Evolutionary conservation across 2,888 invertebrate species (phyloP).

Genomic region (Hyposoter didymator): DNA sequence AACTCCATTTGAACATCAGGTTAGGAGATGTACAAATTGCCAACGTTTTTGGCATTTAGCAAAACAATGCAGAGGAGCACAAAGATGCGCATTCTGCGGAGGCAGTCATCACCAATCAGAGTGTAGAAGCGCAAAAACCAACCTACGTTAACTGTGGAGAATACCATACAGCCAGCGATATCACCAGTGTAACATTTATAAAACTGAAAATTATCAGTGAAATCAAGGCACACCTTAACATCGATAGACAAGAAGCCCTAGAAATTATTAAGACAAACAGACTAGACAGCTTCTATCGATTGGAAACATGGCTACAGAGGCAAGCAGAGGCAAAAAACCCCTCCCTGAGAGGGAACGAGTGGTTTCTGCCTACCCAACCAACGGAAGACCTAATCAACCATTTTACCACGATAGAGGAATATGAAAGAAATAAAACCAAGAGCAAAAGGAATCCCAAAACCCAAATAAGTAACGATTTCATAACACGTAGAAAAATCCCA

Average conservation of each 20-base stretch:
- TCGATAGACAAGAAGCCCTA: background rate
- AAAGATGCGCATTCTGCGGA: conserved; percentile 26
- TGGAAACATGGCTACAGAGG: background rate
- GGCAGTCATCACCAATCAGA: background rate
- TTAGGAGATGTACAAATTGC: conserved; percentile 24
- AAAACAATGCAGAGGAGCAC: conserved; percentile 19
- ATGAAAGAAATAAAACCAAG: background rate
- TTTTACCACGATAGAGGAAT: background rate
- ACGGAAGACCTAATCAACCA: background rate
- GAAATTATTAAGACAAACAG: background rate
- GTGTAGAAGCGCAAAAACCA: background rate
- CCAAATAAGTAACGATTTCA: background rate
- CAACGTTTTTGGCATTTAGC: conserved; percentile 20
- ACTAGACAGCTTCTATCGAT: background rate
- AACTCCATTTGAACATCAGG: conserved; percentile 1
- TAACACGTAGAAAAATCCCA: background rate
- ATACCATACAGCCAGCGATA: background rate
- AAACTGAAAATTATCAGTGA: background rate
- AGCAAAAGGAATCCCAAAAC: background rate
- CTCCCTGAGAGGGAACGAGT: background rate
- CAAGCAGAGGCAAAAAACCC: background rate
- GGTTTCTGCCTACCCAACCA: background rate
- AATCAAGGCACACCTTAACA: background rate
- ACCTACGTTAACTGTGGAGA: background rate
- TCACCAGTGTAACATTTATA: background rate